Percentiles rank a stretch among this genome's conserved stretches.
phyloP scores from a whole-genome alignment of 2,797 vertebrate genomes.

The Hephaestus fuliginosus region DNA sequence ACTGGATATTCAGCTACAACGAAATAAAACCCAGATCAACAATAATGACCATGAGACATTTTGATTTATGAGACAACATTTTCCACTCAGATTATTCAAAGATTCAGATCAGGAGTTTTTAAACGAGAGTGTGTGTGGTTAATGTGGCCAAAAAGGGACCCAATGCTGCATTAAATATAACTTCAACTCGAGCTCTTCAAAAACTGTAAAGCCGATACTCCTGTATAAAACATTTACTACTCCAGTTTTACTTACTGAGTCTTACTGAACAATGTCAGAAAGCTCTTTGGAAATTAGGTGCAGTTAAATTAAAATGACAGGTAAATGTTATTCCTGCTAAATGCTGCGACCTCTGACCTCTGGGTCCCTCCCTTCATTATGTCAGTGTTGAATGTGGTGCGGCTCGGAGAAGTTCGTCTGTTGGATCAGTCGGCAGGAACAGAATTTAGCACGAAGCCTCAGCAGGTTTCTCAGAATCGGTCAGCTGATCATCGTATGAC shows the following conservation, averaged over 20 bases:
- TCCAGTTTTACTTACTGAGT: neutral
- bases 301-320: neutral
- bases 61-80: neutral
- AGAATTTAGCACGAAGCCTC: conserved; percentile 27
- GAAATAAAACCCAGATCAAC: neutral
- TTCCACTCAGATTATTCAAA: neutral
- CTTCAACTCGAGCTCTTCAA: neutral
- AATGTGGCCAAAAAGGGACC: neutral
- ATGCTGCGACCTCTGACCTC: conserved; percentile 9
- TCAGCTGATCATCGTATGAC: neutral
- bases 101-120: neutral
- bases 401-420: neutral
- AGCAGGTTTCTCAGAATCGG: neutral
- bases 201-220: no score
- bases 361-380: neutral
- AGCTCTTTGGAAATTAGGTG: neutral
- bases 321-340: neutral
- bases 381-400: conserved; percentile 29
- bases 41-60: no score
- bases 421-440: neutral
- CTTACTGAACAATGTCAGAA: neutral
- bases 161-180: neutral
- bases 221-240: no score
- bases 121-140: neutral
- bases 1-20: neutral